phyloP scores from a whole-genome alignment of 2,113 vertebrate genomes.

The Pyxicephalus adspersus region DNA sequence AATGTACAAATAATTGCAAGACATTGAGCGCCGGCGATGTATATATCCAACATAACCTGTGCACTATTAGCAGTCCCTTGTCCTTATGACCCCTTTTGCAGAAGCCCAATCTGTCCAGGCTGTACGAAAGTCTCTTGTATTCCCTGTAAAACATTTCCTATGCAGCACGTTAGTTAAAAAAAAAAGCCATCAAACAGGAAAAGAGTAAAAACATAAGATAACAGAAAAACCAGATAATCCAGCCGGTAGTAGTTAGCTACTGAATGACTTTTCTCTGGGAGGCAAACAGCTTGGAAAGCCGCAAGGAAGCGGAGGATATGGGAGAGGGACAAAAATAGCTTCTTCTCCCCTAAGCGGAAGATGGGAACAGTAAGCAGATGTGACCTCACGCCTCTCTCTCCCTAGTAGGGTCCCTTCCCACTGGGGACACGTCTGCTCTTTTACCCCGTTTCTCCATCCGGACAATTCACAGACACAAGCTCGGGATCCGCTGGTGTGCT shows the following conservation, averaged over 20 bases:
- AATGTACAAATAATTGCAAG: no score
- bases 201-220: neutral
- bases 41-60: no score
- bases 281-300: constrained; percentile 14
- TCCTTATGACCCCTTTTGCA: no score
- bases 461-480: constrained; percentile 50
- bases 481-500: constrained; percentile 29
- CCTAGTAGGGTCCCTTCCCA: constrained; percentile 42
- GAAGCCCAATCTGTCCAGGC: no score
- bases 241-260: neutral
- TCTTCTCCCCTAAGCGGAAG: constrained; percentile 33
- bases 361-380: constrained; percentile 49
- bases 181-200: no score
- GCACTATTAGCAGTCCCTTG: no score
- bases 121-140: no score
- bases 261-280: neutral
- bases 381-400: constrained; percentile 44
- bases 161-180: no score
- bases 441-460: constrained; percentile 51
- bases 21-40: no score
- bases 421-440: constrained; percentile 49
- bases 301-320: constrained; percentile 51
- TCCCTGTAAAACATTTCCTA: no score
- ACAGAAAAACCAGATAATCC: neutral
- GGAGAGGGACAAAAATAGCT: constrained; percentile 36